Percentiles rank a stretch among this genome's conserved stretches.
phyloP scores from a whole-genome alignment of 2,113 vertebrate genomes.

The Ceyx cyanopectus region DNA sequence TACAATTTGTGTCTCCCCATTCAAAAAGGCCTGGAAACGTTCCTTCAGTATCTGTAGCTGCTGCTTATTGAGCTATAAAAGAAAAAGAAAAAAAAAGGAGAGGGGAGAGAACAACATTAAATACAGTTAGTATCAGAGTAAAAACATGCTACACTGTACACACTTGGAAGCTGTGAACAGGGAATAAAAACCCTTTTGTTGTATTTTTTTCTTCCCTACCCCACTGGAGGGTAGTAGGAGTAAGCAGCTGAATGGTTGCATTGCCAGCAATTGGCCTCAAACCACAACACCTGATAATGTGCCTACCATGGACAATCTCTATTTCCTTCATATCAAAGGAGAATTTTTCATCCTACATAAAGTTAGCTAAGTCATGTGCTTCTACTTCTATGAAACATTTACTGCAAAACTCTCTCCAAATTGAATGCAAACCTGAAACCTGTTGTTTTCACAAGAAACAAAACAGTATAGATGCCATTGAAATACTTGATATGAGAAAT shows the following conservation, averaged over 20 bases:
- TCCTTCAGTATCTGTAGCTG: slow-evolving; percentile 92
- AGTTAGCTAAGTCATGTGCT: background rate
- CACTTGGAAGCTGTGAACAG: background rate
- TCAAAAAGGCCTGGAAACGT: slow-evolving; percentile 91
- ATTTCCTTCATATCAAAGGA: background rate
- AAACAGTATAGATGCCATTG: background rate
- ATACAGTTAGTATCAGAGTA: background rate
- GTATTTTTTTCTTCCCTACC: background rate
- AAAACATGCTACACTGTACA: background rate
- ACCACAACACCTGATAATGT: background rate
- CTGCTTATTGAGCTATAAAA: slow-evolving; percentile 91
- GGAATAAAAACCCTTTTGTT: background rate
- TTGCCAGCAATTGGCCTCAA: background rate
- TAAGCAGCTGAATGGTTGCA: background rate
- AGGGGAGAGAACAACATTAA: background rate
- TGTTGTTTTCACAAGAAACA: background rate
- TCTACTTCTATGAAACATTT: background rate
- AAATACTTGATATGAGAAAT: background rate
- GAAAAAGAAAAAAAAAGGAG: background rate
- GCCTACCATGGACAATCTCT: background rate
- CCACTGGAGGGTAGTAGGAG: background rate
- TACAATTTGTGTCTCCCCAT: slow-evolving; percentile 92
- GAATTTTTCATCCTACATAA: background rate
- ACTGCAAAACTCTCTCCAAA: background rate
- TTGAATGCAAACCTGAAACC: background rate